A percentile compares a stretch with the other conserved stretches of the same genome.
phyloP scores from a whole-genome alignment of 2,888 invertebrate species.

The Diploptera punctata region DNA sequence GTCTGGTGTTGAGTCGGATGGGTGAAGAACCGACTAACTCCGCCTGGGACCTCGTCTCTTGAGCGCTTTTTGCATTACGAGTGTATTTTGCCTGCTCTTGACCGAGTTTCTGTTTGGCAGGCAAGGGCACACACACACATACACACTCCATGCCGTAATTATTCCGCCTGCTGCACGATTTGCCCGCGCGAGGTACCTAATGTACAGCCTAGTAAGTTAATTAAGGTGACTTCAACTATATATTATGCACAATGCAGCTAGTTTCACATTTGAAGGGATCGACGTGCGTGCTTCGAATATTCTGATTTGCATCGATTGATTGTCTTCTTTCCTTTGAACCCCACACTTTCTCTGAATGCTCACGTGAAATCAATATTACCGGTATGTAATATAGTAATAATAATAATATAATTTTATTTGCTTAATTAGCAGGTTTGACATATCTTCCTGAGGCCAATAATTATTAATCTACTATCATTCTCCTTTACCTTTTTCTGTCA shows the following conservation, averaged over 20 bases:
- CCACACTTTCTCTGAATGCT: too few species aligned
- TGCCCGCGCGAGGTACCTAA: conserved; percentile 10
- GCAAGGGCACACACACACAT: conserved; percentile 32
- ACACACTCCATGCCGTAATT: conserved; percentile 31
- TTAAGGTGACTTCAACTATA: conserved; percentile 21
- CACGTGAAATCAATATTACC: too few species aligned
- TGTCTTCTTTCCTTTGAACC: neutral
- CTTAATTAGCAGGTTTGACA: too few species aligned
- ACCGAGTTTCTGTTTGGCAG: conserved; percentile 43
- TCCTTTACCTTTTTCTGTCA: too few species aligned
- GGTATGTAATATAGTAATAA: too few species aligned
- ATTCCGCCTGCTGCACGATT: conserved; percentile 38
- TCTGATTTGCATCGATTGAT: neutral
- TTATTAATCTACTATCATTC: too few species aligned
- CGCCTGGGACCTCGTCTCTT: conserved; percentile 36
- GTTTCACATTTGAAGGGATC: neutral
- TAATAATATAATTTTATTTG: too few species aligned
- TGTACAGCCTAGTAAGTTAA: conserved; percentile 21
- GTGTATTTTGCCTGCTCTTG: conserved; percentile 39
- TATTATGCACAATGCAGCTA: neutral
- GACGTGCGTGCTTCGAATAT: neutral
- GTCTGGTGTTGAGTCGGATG: conserved; percentile 1
- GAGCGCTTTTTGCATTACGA: conserved; percentile 37
- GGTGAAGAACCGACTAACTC: conserved; percentile 33
- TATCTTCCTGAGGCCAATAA: too few species aligned